A percentile compares a stretch with the other conserved stretches of the same genome.
Evolutionary conservation across 2,797 vertebrate species (phyloP).

Genomic region (Lepilemur septentrionalis): DNA sequence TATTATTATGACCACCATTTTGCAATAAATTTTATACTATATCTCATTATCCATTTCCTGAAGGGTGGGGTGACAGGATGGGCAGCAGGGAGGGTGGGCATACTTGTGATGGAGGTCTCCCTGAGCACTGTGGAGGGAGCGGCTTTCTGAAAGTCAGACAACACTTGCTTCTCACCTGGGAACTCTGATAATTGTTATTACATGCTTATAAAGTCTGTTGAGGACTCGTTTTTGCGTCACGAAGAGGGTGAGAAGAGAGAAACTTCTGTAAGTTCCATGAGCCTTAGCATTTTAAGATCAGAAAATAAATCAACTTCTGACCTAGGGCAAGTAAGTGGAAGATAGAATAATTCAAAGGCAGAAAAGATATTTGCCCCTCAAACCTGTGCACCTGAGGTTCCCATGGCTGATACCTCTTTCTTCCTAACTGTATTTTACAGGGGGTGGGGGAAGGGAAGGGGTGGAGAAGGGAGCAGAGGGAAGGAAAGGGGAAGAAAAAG

Average conservation of each 20-base stretch:
- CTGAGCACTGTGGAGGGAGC: neutral
- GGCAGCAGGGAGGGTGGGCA: neutral
- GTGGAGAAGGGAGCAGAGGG: neutral
- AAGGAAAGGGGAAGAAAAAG: rapidly evolving
- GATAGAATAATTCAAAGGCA: neutral
- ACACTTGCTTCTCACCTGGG: neutral
- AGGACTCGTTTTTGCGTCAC: neutral
- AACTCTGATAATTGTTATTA: neutral
- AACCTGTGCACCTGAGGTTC: neutral
- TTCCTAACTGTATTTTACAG: neutral
- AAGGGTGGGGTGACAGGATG: neutral
- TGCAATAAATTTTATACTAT: conserved; percentile 85
- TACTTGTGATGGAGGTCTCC: neutral
- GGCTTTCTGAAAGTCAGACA: neutral
- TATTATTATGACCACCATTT: conserved; percentile 77
- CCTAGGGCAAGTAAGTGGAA: neutral
- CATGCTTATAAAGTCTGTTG: neutral
- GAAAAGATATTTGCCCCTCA: neutral
- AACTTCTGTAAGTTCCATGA: neutral
- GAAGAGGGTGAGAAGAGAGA: neutral
- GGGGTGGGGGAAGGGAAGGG: too few relatives aligned
- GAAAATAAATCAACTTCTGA: neutral
- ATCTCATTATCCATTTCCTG: neutral
- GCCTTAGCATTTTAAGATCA: neutral
- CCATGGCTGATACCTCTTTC: neutral